These are phyloP conservation scores for Acleris sparsana DNA, from an alignment of 2,888 invertebrate genomes.

Conservation along the genomic window DNA sequence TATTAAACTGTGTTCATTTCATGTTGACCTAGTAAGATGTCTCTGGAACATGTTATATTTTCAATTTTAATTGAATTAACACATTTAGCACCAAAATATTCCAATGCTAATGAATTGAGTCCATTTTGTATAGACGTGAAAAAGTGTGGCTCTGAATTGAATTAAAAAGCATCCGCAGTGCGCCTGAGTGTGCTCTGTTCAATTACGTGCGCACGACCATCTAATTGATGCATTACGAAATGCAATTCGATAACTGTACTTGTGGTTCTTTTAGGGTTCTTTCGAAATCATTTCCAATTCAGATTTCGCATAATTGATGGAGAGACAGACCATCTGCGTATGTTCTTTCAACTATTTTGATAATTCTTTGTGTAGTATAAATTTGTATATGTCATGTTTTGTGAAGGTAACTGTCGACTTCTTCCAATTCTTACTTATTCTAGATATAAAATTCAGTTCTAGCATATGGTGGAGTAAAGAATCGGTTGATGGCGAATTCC, in stretches of 20 bases:
- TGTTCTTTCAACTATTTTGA: too few relatives aligned
- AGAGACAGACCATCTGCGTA: background rate
- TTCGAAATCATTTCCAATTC: conserved; percentile 9
- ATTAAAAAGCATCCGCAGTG: conserved; percentile 22
- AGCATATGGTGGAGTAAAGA: too few relatives aligned
- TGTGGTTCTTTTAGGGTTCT: background rate
- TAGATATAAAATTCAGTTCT: too few relatives aligned
- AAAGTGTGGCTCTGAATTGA: conserved; percentile 6
- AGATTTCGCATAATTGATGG: background rate
- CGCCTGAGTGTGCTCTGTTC: conserved; percentile 14
- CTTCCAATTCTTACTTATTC: too few relatives aligned
- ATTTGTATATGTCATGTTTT: too few relatives aligned
- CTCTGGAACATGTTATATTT: conserved; percentile 22
- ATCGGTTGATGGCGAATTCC: too few relatives aligned
- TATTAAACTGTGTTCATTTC: conserved; percentile 4
- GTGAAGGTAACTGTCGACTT: too few relatives aligned
- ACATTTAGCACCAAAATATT: too few relatives aligned
- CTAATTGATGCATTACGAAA: conserved; percentile 28
- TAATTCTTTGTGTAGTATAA: too few relatives aligned
- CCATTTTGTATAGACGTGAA: too few relatives aligned
- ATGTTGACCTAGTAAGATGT: conserved; percentile 25
- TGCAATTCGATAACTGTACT: conserved; percentile 11
- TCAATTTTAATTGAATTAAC: conserved; percentile 10
- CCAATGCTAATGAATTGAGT: too few relatives aligned
- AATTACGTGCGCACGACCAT: conserved; percentile 28